A percentile compares a stretch with the other conserved stretches of the same genome.
These are phyloP conservation scores for Urocitellus parryii DNA, from an alignment of 2,113 vertebrate genomes.

Conservation along the genomic window DNA sequence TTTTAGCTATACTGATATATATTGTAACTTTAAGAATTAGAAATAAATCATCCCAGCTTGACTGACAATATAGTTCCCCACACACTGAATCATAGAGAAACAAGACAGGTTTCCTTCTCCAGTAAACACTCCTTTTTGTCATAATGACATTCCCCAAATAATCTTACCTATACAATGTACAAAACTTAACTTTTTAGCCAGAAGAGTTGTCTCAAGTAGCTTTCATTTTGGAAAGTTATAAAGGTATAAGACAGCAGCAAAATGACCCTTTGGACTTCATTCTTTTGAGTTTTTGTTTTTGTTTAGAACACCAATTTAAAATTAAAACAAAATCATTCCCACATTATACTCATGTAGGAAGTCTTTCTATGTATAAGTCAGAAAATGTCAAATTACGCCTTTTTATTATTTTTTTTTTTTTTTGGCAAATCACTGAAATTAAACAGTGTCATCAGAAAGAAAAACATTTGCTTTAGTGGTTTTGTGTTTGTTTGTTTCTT, in stretches of 20 bases:
- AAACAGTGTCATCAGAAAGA: neutral
- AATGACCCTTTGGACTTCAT: neutral
- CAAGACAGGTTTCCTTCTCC: neutral
- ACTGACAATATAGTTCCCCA: neutral
- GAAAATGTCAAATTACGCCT: conserved; percentile 69
- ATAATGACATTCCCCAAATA: neutral
- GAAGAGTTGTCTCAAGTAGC: too few species aligned
- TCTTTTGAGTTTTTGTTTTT: conserved; percentile 55
- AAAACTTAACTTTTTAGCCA: too few species aligned
- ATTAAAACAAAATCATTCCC: conserved; percentile 30
- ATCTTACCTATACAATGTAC: too few species aligned
- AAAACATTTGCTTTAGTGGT: neutral
- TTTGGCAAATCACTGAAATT: conserved; percentile 71
- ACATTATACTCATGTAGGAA: conserved; percentile 1
- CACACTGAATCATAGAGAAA: neutral
- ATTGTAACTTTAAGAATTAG: conserved; percentile 67
- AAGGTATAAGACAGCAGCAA: neutral
- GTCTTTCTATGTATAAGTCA: neutral
- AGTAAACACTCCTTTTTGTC: neutral
- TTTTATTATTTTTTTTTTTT: too few species aligned
- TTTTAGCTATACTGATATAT: conserved; percentile 69
- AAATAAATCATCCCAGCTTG: neutral
- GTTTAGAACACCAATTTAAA: conserved; percentile 39
- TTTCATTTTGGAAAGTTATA: neutral
- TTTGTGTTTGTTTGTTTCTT: neutral